Conservation (phyloP, 1,140 invertebrate genomes). For the Drosophila murphyi region DNA sequence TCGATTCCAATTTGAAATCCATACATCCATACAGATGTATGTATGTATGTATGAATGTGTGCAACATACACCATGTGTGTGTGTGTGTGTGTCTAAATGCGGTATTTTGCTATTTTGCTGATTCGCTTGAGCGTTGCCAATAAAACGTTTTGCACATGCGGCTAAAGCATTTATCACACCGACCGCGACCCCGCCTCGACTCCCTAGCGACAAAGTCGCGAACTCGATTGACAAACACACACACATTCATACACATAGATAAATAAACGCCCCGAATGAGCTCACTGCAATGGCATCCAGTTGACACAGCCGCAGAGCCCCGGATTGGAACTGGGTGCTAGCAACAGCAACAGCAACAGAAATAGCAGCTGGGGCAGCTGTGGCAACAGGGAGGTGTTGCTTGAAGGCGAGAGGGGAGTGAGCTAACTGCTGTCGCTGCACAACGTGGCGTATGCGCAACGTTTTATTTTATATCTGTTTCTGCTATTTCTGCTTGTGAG, state of each 20-base stretch:
- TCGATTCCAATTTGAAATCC: constrained; percentile 65
- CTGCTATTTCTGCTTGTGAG: neutral
- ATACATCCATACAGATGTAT: constrained; percentile 11
- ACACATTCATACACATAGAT: constrained; percentile 16
- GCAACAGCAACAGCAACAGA: neutral
- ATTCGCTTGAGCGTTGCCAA: constrained; percentile 67
- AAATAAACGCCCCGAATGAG: constrained; percentile 61
- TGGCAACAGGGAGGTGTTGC: constrained; percentile 11
- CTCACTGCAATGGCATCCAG: constrained; percentile 79
- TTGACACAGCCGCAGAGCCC: constrained; percentile 52
- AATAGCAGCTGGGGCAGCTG: neutral
- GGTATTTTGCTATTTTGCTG: constrained; percentile 50
- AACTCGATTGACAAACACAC: constrained; percentile 73
- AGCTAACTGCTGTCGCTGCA: constrained; percentile 65
- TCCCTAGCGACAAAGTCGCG: constrained; percentile 58
- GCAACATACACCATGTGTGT: neutral
- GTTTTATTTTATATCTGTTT: constrained; percentile 21
- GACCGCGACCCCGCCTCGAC: constrained; percentile 5
- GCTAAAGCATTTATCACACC: constrained; percentile 58
- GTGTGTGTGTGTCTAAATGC: neutral
- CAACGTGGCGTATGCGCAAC: constrained; percentile 78
- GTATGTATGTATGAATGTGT: constrained; percentile 35
- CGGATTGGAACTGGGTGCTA: constrained; percentile 17
- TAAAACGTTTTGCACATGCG: constrained; percentile 61
- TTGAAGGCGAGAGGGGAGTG: constrained; percentile 6